These are phyloP conservation scores for Pandemis cinnamomeana DNA, from an alignment of 2,888 invertebrate species.

Conservation along the genomic window DNA sequence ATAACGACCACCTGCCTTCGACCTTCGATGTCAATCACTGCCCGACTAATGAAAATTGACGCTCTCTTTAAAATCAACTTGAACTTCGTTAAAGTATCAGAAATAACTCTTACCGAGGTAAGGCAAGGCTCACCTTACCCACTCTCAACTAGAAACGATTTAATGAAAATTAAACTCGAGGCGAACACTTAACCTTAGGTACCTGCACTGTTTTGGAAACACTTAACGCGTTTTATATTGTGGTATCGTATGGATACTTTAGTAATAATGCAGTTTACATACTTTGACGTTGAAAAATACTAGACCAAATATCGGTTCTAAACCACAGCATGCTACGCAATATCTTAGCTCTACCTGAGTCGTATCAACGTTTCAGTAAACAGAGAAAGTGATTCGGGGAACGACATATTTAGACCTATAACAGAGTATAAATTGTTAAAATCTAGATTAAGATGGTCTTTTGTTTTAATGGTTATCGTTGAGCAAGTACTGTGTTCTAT, in stretches of 20 bases:
- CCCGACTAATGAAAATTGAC: conserved; percentile 65
- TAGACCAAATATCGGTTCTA: too few species aligned
- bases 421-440: too few species aligned
- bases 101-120: conserved; percentile 16
- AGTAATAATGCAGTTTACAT: too few species aligned
- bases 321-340: too few species aligned
- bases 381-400: too few species aligned
- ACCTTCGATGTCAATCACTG: conserved; percentile 69
- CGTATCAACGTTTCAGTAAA: too few species aligned
- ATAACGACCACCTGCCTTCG: conserved; percentile 58
- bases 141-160: neutral
- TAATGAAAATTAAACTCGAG: neutral
- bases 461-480: neutral
- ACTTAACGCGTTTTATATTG: too few species aligned
- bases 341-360: too few species aligned
- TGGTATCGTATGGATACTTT: too few species aligned
- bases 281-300: too few species aligned
- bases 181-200: neutral
- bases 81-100: conserved; percentile 11
- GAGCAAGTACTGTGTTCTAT: neutral
- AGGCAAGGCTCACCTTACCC: neutral
- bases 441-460: too few species aligned
- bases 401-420: too few species aligned
- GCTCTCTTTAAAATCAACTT: conserved; percentile 47
- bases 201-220: neutral